Evolutionary conservation across 2,797 vertebrate species (phyloP), one percentile per base, ranked within the genome.

Genomic region (Acanthopagrus latus): DNA sequence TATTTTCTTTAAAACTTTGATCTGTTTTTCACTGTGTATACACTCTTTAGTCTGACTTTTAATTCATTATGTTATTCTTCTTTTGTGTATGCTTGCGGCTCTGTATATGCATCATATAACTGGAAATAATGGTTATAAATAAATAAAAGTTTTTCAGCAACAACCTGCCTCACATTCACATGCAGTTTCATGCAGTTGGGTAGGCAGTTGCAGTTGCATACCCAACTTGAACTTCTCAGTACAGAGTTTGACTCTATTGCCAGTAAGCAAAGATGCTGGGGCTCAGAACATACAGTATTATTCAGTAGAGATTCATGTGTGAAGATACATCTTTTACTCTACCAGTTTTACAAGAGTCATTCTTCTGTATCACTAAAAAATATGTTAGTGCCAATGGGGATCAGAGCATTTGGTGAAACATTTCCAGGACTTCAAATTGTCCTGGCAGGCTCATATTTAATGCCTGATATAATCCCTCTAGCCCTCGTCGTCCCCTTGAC

Each of bases 391-490:
- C 41, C 33, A 27, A 50, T 29, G n/a, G 13, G 11, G 20, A 46
- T 64, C 21, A 68, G 25, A 46, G 29, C 10, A 63, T 29, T 33
- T 71, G 29, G 50, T 48, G 3, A 55, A 60, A 48, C 27, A 7
- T 50, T 57, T 67, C 48, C 48, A 63, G 21, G 0, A 21, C 38
- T 11, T 13, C 11, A 64, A 23, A n/a, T 10, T 60, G 48, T 83
- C 44, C 20, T 13, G 27, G 27, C 58, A 58, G 52, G 20, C 33
- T 48, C 23, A 52, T 29, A 38, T 16, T 43, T 17, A 13, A 59
- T 46, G 46, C 38, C 69, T 68, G 65, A 43, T 60, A 20, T 71
- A 78, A 80, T 79, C 58, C 43, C 48, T 58, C 23, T n/a, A 50
- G 29, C 56, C 33, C 43, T 14, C 27, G 27, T 27, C 27, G 18